Evolutionary conservation across 2,113 vertebrate genomes (phyloP).

Genomic region (Alexandromys fortis): DNA sequence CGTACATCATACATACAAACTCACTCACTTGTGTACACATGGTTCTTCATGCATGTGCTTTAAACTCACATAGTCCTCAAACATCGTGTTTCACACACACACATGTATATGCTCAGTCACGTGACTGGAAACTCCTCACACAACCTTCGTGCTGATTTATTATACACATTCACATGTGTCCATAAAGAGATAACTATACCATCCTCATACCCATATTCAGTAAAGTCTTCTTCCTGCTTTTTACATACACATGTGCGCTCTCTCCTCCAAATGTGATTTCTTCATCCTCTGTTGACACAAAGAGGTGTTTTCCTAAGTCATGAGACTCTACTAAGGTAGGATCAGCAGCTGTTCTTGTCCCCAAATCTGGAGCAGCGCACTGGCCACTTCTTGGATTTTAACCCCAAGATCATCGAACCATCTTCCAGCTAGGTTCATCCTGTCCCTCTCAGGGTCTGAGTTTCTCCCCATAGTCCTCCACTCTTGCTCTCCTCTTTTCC

Average conservation of each 20-base stretch:
- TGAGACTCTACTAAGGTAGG: neutral
- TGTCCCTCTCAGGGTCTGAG: neutral
- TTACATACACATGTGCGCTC: neutral
- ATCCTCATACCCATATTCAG: neutral
- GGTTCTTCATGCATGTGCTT: neutral
- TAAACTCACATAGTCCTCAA: neutral
- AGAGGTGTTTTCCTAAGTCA: too few relatives aligned
- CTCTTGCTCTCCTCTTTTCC: neutral
- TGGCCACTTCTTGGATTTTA: rapidly evolving
- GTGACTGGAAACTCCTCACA: neutral
- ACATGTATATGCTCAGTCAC: neutral
- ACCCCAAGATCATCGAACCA: rapidly evolving
- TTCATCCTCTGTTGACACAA: neutral
- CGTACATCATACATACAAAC: neutral
- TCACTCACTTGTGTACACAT: neutral
- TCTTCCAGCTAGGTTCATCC: neutral
- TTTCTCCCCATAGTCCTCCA: neutral
- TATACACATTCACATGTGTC: neutral
- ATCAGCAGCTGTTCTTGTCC: neutral
- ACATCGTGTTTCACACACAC: neutral
- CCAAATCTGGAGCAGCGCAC: too few relatives aligned
- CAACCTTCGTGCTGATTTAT: neutral
- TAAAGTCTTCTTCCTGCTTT: neutral
- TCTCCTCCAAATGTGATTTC: neutral
- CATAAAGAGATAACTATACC: neutral